phyloP scores from a whole-genome alignment of 2,113 vertebrate genomes.

The Lampris incognitus region DNA sequence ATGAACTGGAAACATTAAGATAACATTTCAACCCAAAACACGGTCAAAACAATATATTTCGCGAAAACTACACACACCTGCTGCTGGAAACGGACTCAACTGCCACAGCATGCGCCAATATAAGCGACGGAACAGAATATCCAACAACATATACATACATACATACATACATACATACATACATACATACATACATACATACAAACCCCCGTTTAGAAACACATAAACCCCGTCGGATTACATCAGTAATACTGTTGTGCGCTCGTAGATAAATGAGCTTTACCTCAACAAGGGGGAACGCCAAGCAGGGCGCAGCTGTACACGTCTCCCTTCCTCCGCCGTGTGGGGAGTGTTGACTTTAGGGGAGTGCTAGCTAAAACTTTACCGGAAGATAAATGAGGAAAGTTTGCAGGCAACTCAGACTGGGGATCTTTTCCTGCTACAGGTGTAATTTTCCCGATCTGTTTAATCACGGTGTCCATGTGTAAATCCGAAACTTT shows the following conservation, averaged over 20 bases:
- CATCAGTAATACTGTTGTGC: not conserved
- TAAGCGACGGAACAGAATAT: not conserved
- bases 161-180: too few species aligned
- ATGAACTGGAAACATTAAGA: not conserved
- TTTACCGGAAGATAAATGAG: conserved; percentile 69
- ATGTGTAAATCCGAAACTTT: too few species aligned
- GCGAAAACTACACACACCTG: conserved; percentile 53
- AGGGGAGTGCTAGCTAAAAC: too few species aligned
- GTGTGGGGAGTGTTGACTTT: too few species aligned
- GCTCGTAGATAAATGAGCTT: not conserved
- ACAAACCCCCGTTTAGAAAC: too few species aligned
- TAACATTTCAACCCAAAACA: not conserved
- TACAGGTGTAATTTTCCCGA: too few species aligned
- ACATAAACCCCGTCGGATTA: too few species aligned
- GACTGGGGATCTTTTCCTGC: too few species aligned
- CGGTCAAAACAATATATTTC: not conserved
- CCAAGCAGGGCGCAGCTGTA: not conserved
- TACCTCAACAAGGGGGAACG: not conserved
- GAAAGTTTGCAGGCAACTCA: conserved; percentile 25
- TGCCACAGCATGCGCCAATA: conserved; percentile 4
- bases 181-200: too few species aligned
- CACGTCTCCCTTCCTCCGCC: not conserved
- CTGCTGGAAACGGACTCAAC: conserved; percentile 18
- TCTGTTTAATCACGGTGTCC: too few species aligned
- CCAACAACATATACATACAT: conserved; percentile 10